phyloP scores from a whole-genome alignment of 2,888 invertebrate species.

The Drosophila pseudotalamancana region DNA sequence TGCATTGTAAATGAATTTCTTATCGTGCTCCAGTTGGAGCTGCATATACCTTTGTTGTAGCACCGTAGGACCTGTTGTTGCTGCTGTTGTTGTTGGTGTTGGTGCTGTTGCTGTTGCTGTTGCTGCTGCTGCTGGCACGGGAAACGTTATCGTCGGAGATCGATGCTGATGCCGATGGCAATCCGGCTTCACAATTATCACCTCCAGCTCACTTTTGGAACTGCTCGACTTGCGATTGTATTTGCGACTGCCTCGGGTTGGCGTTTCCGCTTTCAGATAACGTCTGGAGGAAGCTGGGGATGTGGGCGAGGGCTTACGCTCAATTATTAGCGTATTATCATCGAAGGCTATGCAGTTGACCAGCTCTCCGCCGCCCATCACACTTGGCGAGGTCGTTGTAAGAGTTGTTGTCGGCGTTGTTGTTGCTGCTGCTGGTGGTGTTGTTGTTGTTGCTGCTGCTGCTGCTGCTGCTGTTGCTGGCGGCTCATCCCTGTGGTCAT shows the following conservation, averaged over 20 bases:
- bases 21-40: constrained; percentile 73
- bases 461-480: constrained; percentile 9
- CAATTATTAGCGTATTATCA: constrained; percentile 68
- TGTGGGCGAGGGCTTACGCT: constrained; percentile 67
- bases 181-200: constrained; percentile 59
- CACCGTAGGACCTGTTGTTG: constrained; percentile 48
- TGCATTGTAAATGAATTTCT: constrained; percentile 73
- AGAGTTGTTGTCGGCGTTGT: not conserved
- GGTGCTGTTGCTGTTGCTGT: constrained; percentile 9
- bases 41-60: constrained; percentile 76
- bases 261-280: constrained; percentile 64
- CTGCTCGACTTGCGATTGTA: constrained; percentile 64
- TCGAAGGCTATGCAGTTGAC: constrained; percentile 72
- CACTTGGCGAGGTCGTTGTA: constrained; percentile 12
- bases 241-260: constrained; percentile 65
- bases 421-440: not conserved
- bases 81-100: constrained; percentile 19
- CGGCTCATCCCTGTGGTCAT: constrained; percentile 61
- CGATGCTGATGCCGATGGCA: constrained; percentile 68
- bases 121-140: constrained; percentile 39
- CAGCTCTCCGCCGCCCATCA: constrained; percentile 63
- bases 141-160: constrained; percentile 68
- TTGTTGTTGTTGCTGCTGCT: not conserved
- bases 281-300: constrained; percentile 61
- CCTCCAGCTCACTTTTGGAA: constrained; percentile 60